These are phyloP conservation scores for Littorina saxatilis DNA, from an alignment of 1,140 invertebrate species.

Conservation along the genomic window DNA sequence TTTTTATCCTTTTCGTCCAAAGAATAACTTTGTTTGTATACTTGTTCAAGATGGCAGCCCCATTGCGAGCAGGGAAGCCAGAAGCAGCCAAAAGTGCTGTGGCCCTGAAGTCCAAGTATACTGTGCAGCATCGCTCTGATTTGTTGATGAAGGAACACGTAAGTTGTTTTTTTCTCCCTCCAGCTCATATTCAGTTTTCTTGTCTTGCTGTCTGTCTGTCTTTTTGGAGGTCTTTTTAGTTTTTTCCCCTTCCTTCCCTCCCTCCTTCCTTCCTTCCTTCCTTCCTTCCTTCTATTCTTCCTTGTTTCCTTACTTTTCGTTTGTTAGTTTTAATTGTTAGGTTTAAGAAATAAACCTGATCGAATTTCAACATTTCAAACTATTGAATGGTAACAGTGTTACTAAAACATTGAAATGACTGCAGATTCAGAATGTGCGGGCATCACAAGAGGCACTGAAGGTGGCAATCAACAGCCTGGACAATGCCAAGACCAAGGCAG, in stretches of 20 bases:
- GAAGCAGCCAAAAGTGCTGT: constrained; percentile 47
- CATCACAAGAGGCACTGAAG: constrained; percentile 60
- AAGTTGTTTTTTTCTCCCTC: constrained; percentile 13
- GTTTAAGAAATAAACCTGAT: neutral
- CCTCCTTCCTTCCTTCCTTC: no score
- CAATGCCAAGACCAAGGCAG: constrained; percentile 51
- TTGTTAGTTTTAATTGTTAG: neutral
- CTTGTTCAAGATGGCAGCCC: constrained; percentile 2
- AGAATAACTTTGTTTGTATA: no score
- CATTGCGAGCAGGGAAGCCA: constrained; percentile 11
- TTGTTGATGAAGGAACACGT: constrained; percentile 71
- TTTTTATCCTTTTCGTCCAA: no score
- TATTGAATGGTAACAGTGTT: neutral
- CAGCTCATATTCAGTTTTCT: no score
- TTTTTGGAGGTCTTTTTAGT: no score
- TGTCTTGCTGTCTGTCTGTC: no score
- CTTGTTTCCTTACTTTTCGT: neutral
- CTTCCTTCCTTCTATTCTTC: no score
- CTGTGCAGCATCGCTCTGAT: constrained; percentile 70
- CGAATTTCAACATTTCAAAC: neutral
- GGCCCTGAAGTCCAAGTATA: constrained; percentile 60
- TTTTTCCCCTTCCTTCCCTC: no score
- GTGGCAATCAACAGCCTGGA: constrained; percentile 62
- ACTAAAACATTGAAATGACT: neutral
- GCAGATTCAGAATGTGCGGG: constrained; percentile 62